Percentiles rank a stretch among this genome's conserved stretches.
phyloP scores from a whole-genome alignment of 2,888 invertebrate species.

The Cacoxenus indagator region DNA sequence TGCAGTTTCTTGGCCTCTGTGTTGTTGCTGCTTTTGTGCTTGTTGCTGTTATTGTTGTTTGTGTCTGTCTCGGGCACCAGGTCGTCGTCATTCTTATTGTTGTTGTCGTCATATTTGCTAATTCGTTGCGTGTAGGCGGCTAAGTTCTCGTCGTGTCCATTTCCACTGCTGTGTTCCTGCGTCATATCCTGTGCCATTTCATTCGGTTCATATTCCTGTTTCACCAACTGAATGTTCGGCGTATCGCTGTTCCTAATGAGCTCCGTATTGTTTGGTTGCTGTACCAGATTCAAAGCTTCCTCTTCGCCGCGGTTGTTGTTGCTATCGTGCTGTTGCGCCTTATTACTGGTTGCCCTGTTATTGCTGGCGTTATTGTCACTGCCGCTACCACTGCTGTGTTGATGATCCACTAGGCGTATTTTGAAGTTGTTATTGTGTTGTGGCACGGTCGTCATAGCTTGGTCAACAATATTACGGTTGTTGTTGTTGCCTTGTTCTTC shows the following conservation, averaged over 20 bases:
- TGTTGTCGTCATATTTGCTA: constrained; percentile 58
- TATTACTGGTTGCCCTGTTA: constrained; percentile 51
- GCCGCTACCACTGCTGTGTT: constrained; percentile 52
- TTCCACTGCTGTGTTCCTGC: constrained; percentile 33
- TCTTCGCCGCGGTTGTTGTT: constrained; percentile 43
- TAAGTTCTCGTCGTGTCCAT: constrained; percentile 45
- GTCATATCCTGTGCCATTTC: constrained; percentile 32
- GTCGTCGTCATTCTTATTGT: constrained; percentile 50
- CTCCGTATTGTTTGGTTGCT: constrained; percentile 48
- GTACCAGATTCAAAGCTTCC: constrained; percentile 68
- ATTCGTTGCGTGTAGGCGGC: constrained; percentile 45
- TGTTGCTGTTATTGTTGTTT: constrained; percentile 59
- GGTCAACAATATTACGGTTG: constrained; percentile 48
- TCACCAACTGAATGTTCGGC: constrained; percentile 50
- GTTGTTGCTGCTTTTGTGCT: constrained; percentile 26
- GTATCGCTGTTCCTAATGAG: constrained; percentile 39
- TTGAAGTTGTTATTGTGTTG: constrained; percentile 57
- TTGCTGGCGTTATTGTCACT: constrained; percentile 43
- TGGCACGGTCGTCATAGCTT: constrained; percentile 49
- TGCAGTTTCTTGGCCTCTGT: constrained; percentile 35
- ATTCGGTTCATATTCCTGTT: constrained; percentile 43
- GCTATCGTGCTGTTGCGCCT: constrained; percentile 35
- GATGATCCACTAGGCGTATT: constrained; percentile 63
- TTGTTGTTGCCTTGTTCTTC: constrained; percentile 55
- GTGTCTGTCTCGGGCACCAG: constrained; percentile 53